Base-by-base conservation (phyloP, 2,797 vertebrate species). In the Remorina albescens region DNA sequence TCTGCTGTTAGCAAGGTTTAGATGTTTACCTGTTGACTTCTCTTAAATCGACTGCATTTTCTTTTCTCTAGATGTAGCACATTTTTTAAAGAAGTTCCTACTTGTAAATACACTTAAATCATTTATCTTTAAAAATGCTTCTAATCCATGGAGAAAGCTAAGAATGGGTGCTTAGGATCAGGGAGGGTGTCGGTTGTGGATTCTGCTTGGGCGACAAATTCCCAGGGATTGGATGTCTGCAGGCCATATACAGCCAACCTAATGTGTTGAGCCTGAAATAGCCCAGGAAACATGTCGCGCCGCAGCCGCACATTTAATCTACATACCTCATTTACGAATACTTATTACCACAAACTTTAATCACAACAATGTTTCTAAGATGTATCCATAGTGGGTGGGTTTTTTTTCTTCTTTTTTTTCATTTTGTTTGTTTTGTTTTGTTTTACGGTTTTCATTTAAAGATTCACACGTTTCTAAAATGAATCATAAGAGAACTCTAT, bases 211-310 rank as follows among this genome's bases (percentile, higher is more conserved):
- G 83, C 39, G 55, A 83, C 91, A 90, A 60, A 95, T 95, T 95
- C 93, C 91, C 49, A 26, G 65, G 92, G 89, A 89, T 93, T 93
- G 89, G 66, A 83, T 95, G 89, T 94, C 93, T 50, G 69, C 86
- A 67, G 74, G 67, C 93, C 93, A 86, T 94, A 89, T 94, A 93
- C 77, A 95, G 94, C 19, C 12, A 44, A 59, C 49, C 57, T 87
- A 88, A 92, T 80, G 84, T 80, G 87, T 84, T 81, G 91, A 91
- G 92, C 87, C 93, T 72, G 87, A 94, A 95, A 94, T 95, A 94
- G 93, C 85, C 32, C 71, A 21, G n/a, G 67, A 81, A 60, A 71
- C 51, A 70, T 42, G 39, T 23, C 23, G 60, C 75, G 74, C 51
- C 39, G 5, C 21, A 36, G 11, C 34, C 26, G n/a, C n/a, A n/a